Base-by-base conservation (phyloP, 2,113 vertebrate genomes). In the Nycticebus coucang region DNA sequence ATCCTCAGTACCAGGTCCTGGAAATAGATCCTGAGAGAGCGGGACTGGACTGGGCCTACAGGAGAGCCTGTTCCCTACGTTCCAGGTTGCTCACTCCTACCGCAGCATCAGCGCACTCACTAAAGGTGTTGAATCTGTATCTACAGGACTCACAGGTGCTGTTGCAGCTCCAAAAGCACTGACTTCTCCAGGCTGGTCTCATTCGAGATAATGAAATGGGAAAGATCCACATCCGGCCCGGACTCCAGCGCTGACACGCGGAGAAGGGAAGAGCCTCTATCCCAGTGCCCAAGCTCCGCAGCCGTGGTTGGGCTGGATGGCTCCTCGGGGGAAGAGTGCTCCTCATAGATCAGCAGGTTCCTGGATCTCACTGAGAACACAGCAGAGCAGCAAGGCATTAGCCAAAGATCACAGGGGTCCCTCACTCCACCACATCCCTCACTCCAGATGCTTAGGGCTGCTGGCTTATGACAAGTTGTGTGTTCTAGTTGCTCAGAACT, bases 341-440 rank as follows among this genome's bases (percentile, higher is more conserved):
- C 99, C 55, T 99, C 99, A 12, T 99, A 99, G 85, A 99, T 99
- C 45, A 99, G 97, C 93, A 99, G 98, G 98, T 97, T 99, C 93
- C 99, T 99, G 83, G 99, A 99, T 94, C 99, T 99, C 91, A 99
- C 99, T 99, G 88, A n/a, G 59, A 15, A 84, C 10, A 91, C 66
- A 97, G 74, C 92, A 75, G 95, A 85, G 89, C 57, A 68, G 50
- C n/a, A 94, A 91, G 57, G 30, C 37, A 18, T 97, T 14, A 96
- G 81, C 19, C 13, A 91, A 30, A 92, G 60, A 35, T 72, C 83
- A 84, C 83, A 35, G 62, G 18, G 71, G 50, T 22, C 85, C 41
- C 41, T 41, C 41, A 5, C 41, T 41, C 41, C 59, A n/a, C 53
- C 35, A 81, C 33, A 28, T 15, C 81, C 28, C 45, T 77, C 37